A percentile compares a stretch with the other conserved stretches of the same genome.
These are phyloP conservation scores for Menidia menidia DNA, from an alignment of 2,797 vertebrate species.

Conservation along the genomic window DNA sequence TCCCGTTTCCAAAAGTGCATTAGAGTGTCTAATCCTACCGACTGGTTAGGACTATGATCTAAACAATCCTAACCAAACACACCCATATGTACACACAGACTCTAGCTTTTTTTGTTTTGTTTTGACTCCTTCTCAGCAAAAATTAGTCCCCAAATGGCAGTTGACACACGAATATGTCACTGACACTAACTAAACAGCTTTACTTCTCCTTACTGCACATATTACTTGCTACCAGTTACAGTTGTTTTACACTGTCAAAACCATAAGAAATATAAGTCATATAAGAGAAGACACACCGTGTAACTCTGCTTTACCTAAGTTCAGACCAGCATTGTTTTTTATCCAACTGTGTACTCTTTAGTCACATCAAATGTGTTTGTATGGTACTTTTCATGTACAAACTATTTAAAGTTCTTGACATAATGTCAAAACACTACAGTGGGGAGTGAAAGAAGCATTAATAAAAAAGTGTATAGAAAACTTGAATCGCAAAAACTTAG, in stretches of 20 bases:
- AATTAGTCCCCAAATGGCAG: conserved; percentile 74
- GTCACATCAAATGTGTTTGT: no score
- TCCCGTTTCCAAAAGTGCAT: conserved; percentile 78
- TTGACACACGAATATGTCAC: conserved; percentile 72
- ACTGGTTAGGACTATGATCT: conserved; percentile 78
- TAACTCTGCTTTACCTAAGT: no score
- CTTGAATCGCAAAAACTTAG: no score
- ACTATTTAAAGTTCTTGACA: no score
- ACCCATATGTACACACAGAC: conserved; percentile 22
- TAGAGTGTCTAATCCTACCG: conserved; percentile 72
- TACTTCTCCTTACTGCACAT: conserved; percentile 46
- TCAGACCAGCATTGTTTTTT: no score
- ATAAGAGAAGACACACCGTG: no score
- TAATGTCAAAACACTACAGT: no score
- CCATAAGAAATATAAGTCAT: neutral
- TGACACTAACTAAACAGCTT: conserved; percentile 63
- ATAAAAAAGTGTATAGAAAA: no score
- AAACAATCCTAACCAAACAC: conserved; percentile 70
- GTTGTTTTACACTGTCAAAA: conserved; percentile 27
- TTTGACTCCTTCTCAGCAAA: conserved; percentile 74
- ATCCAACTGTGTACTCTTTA: no score
- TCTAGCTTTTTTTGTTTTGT: conserved; percentile 59
- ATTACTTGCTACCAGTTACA: conserved; percentile 63
- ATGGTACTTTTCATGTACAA: no score
- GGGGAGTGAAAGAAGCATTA: no score